These are phyloP conservation scores for Tupaia tana DNA, from an alignment of 2,113 vertebrate species.

Conservation along the genomic window DNA sequence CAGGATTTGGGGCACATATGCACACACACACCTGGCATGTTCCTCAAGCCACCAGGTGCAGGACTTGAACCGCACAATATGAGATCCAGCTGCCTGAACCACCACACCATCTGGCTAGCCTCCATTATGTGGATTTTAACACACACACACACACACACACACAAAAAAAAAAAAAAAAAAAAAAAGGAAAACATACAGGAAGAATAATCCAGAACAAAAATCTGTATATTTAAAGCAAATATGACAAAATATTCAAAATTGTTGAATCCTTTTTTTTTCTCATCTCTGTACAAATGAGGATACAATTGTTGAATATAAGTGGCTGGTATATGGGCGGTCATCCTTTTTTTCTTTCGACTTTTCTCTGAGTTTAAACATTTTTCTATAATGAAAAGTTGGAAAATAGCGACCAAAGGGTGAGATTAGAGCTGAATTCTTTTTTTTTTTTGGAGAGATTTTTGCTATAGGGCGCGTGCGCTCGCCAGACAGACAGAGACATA, in stretches of 20 bases:
- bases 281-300: no score
- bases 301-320: not conserved
- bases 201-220: not conserved
- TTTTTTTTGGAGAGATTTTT: no score
- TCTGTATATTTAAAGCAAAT: not conserved
- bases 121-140: not conserved
- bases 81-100: no score
- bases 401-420: not conserved
- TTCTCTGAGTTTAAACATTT: not conserved
- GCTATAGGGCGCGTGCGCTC: no score
- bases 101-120: no score
- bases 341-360: slow-evolving; percentile 6
- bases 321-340: not conserved
- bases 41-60: no score
- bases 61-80: no score
- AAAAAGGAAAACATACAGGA: not conserved
- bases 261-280: not conserved
- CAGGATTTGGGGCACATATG: no score
- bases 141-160: not conserved
- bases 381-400: not conserved
- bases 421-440: not conserved
- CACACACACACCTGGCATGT: no score
- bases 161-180: not conserved
- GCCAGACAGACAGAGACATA: no score
- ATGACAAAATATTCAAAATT: slow-evolving; percentile 11